A percentile compares a stretch with the other conserved stretches of the same genome.
These are phyloP conservation scores for Zoanthus solanderi DNA, from an alignment of 92 coral and sea anemone genomes.

Conservation along the genomic window DNA sequence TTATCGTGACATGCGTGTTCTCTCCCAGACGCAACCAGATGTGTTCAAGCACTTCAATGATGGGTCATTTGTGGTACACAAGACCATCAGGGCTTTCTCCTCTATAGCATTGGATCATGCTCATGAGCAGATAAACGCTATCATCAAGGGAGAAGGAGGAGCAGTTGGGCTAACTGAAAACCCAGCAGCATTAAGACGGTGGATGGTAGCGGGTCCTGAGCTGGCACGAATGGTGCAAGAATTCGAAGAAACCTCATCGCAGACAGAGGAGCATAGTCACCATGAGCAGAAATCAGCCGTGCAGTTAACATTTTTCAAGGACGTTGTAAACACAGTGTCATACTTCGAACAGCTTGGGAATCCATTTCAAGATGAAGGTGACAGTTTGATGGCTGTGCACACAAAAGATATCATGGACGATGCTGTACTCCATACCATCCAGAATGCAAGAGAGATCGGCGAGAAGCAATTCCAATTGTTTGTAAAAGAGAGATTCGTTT, in stretches of 20 bases:
- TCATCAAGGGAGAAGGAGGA: slow-evolving; percentile 54
- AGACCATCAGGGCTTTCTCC: slow-evolving; percentile 64
- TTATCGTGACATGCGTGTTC: slow-evolving; percentile 39
- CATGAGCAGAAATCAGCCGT: background rate
- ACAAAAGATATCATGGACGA: slow-evolving; percentile 27
- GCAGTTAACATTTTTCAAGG: slow-evolving; percentile 60
- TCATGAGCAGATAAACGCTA: slow-evolving; percentile 69
- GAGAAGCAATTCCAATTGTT: slow-evolving; percentile 33
- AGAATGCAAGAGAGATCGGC: slow-evolving; percentile 34
- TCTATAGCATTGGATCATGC: slow-evolving; percentile 10
- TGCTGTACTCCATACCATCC: slow-evolving; percentile 21
- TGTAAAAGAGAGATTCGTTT: slow-evolving; percentile 38
- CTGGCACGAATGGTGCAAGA: slow-evolving; percentile 59
- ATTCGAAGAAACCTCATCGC: background rate
- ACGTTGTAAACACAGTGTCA: slow-evolving; percentile 56
- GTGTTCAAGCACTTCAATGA: slow-evolving; percentile 51
- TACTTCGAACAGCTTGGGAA: slow-evolving; percentile 66
- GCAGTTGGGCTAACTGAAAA: slow-evolving; percentile 5
- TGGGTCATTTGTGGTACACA: slow-evolving; percentile 55
- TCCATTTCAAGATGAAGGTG: slow-evolving; percentile 41
- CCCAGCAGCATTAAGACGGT: slow-evolving; percentile 56
- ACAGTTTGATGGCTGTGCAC: slow-evolving; percentile 11
- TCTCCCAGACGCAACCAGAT: slow-evolving; percentile 47
- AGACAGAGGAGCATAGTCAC: slow-evolving; percentile 18
- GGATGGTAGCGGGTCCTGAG: slow-evolving; percentile 58